phyloP scores from a whole-genome alignment of 2,888 invertebrate species.

The Aspidiotus destructor region DNA sequence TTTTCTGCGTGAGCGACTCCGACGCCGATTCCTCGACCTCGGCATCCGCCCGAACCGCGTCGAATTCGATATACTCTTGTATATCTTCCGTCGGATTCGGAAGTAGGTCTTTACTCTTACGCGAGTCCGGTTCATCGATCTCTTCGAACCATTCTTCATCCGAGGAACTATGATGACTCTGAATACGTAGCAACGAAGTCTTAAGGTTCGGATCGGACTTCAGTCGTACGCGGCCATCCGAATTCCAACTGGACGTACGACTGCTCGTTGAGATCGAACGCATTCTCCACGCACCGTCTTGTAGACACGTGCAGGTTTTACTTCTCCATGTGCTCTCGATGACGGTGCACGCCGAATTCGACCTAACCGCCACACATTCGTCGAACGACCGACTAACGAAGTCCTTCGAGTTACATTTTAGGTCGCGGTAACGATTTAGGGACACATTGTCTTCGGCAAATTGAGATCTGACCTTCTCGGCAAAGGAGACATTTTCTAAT shows the following conservation, averaged over 20 bases:
- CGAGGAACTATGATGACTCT: constrained; percentile 45
- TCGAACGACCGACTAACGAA: constrained; percentile 27
- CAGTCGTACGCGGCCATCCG: constrained; percentile 39
- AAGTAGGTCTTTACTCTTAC: neutral
- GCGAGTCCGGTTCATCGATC: constrained; percentile 37
- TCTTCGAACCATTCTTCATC: constrained; percentile 47
- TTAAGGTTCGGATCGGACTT: constrained; percentile 40
- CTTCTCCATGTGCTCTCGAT: constrained; percentile 23
- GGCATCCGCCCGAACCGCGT: neutral
- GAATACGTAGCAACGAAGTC: constrained; percentile 41
- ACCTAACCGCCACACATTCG: constrained; percentile 16
- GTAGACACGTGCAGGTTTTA: constrained; percentile 25
- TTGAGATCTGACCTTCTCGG: neutral
- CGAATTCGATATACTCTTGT: constrained; percentile 28
- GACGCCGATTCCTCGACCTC: neutral
- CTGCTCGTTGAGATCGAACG: constrained; percentile 24
- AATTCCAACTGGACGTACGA: constrained; percentile 20
- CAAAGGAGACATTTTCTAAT: neutral
- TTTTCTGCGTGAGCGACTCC: neutral
- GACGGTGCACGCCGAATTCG: constrained; percentile 16
- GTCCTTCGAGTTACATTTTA: neutral
- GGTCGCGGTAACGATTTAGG: constrained; percentile 16
- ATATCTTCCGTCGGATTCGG: constrained; percentile 18
- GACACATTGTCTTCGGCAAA: constrained; percentile 25
- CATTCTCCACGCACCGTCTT: constrained; percentile 19